phyloP scores from a whole-genome alignment of 2,113 vertebrate genomes.

The Vombatus ursinus region DNA sequence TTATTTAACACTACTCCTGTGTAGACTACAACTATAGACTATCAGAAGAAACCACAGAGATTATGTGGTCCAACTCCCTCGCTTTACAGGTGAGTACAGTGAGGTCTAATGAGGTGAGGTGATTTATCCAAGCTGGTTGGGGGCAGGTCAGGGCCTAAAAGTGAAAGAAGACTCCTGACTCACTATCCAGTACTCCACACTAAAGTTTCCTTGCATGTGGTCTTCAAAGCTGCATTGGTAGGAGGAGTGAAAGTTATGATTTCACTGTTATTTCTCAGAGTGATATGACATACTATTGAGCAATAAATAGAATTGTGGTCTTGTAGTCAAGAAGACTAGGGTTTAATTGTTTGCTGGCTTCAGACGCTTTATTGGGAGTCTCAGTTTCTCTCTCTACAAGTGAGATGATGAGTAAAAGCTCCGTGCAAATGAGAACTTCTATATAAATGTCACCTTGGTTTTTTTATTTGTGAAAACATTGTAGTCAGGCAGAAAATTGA shows the following conservation, averaged over 20 bases:
- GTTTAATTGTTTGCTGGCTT: neutral
- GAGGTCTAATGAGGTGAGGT: neutral
- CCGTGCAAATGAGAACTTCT: neutral
- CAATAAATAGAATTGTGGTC: neutral
- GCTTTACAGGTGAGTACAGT: neutral
- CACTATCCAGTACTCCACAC: neutral
- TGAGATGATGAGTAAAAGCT: neutral
- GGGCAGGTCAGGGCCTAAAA: neutral
- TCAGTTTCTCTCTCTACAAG: neutral
- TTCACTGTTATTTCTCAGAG: neutral
- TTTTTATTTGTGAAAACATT: neutral
- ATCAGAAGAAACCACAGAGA: neutral
- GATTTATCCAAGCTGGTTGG: neutral
- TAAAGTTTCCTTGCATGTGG: neutral
- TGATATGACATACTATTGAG: neutral
- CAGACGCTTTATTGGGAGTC: neutral
- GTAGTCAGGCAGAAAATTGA: neutral
- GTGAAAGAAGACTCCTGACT: neutral
- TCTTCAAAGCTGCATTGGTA: neutral
- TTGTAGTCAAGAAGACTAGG: neutral
- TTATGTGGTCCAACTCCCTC: neutral
- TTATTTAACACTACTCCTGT: neutral
- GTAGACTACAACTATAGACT: neutral
- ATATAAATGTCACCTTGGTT: neutral
- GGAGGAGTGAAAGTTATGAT: neutral